Evolutionary conservation across 2,113 vertebrate species (phyloP).

Genomic region (Fulica atra): DNA sequence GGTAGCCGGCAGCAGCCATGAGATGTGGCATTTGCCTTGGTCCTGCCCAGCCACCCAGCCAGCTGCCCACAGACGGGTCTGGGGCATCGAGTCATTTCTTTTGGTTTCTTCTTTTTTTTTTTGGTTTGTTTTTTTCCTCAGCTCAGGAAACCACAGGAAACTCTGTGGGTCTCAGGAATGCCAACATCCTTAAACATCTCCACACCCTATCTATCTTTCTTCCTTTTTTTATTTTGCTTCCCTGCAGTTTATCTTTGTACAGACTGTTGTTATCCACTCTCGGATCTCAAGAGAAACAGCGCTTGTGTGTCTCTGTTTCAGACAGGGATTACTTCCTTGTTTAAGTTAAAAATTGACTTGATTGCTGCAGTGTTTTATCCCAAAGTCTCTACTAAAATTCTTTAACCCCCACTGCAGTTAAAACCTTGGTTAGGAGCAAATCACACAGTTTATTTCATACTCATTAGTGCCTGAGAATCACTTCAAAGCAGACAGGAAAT

Average conservation of each 20-base stretch:
- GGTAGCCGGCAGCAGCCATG: background rate
- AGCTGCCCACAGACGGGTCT: background rate
- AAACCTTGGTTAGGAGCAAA: background rate
- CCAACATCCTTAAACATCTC: background rate
- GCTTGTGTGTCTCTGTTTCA: background rate
- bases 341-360: background rate
- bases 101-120: background rate
- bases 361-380: background rate
- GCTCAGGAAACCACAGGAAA: background rate
- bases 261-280: background rate
- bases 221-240: background rate
- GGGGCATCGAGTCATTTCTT: accelerated
- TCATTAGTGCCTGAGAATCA: background rate
- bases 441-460: background rate
- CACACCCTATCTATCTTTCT: no score
- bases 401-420: background rate
- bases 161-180: background rate
- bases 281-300: background rate
- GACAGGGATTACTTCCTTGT: background rate
- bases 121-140: no score
- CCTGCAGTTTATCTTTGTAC: background rate
- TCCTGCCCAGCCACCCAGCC: background rate
- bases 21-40: background rate
- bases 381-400: background rate
- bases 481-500: background rate